Evolutionary conservation across 2,797 vertebrate species (phyloP).

Genomic region (Sebastes paucispinis): DNA sequence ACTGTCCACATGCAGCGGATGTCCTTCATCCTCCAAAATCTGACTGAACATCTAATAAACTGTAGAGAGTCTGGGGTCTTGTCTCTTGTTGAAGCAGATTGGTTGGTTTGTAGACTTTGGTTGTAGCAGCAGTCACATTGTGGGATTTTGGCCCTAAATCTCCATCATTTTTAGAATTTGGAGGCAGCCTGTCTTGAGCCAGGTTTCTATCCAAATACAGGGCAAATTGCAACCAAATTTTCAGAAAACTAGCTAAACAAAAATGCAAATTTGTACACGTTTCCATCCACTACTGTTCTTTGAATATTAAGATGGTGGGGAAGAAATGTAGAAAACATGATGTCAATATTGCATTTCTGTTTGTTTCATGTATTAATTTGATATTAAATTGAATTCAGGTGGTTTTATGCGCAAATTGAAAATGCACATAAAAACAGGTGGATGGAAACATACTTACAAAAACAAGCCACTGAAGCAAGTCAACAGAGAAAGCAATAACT

Average conservation of each 20-base stretch:
- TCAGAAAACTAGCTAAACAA: background rate
- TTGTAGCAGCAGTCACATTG: background rate
- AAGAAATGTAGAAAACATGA: background rate
- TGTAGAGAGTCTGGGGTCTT: background rate
- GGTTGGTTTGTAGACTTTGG: background rate
- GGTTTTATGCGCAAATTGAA: background rate
- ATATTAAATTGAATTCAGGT: background rate
- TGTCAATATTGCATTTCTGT: background rate
- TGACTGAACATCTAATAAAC: background rate
- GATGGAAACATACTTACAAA: background rate
- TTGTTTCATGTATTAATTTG: background rate
- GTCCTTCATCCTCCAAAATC: too few species aligned
- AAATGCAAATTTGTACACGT: background rate
- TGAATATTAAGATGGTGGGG: background rate
- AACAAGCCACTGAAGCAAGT: background rate
- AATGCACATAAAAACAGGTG: background rate
- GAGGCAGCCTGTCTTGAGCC: background rate
- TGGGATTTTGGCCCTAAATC: background rate
- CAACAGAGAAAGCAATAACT: background rate
- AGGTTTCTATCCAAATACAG: background rate
- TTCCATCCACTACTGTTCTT: background rate
- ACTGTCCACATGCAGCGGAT: background rate
- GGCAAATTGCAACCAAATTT: background rate
- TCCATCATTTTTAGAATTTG: background rate
- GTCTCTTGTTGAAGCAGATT: background rate